Conservation (phyloP, 2,888 invertebrate species). For the Aporophyla lueneburgensis region DNA sequence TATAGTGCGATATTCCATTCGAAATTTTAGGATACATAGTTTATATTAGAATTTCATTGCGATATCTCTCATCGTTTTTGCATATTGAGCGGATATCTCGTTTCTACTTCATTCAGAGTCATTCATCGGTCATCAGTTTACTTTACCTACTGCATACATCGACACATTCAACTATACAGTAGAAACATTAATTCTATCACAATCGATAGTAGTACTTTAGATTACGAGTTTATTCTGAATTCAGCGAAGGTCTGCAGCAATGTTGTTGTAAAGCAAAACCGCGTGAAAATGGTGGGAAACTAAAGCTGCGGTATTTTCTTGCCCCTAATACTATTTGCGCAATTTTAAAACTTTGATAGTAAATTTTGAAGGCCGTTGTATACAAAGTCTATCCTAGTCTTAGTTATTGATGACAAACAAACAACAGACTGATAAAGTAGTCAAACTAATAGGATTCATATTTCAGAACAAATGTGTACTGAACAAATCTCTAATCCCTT, state of each 20-base stretch:
- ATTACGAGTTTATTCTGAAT: conserved; percentile 23
- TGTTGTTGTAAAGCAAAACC: not conserved
- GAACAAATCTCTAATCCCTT: not conserved
- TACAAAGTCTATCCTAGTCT: not conserved
- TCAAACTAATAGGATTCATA: not conserved
- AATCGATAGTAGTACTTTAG: conserved; percentile 11
- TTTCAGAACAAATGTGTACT: not conserved
- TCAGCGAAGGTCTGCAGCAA: not conserved
- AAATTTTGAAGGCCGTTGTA: too few species aligned
- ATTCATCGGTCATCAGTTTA: conserved; percentile 25
- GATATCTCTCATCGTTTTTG: conserved; percentile 40
- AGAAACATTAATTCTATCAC: conserved; percentile 32
- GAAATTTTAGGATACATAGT: conserved; percentile 15
- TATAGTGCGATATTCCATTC: not conserved
- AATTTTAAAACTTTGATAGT: too few species aligned
- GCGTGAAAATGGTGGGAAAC: conserved; percentile 2
- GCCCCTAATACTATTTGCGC: not conserved
- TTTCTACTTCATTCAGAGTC: not conserved
- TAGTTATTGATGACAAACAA: not conserved
- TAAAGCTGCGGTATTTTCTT: not conserved
- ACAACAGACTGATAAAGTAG: not conserved
- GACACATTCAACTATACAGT: conserved; percentile 25
- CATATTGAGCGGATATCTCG: conserved; percentile 40
- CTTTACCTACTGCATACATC: not conserved
- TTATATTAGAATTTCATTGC: conserved; percentile 34